Evolutionary conservation across 2,113 vertebrate species (phyloP).

Genomic region (Sander lucioperca): DNA sequence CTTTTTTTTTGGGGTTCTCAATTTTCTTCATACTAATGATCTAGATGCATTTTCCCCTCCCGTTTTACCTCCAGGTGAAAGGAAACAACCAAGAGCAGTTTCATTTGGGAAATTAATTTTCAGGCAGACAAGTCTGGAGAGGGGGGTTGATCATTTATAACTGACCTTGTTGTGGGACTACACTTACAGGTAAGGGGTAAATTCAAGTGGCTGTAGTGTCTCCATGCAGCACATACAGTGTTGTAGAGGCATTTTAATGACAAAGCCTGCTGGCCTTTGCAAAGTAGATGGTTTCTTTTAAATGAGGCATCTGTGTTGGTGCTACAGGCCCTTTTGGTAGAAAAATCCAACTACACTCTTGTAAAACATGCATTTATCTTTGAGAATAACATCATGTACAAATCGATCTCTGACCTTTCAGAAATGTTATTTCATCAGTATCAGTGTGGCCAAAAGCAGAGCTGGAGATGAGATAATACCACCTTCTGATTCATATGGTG

Average conservation of each 20-base stretch:
- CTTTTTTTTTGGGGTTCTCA: background rate
- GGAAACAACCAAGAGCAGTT: conserved; percentile 41
- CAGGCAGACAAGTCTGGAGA: conserved; percentile 4
- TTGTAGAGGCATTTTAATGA: conserved; percentile 24
- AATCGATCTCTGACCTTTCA: conserved; percentile 52
- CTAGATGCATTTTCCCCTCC: conserved; percentile 8
- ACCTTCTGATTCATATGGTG: conserved; percentile 32
- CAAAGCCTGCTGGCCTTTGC: conserved; percentile 21
- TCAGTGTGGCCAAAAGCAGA: conserved; percentile 21
- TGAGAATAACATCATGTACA: conserved; percentile 34
- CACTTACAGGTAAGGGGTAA: conserved; percentile 21
- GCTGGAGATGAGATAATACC: conserved; percentile 31
- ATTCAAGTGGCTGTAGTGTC: conserved; percentile 23
- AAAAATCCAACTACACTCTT: conserved; percentile 18
- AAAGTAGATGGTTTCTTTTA: conserved; percentile 4
- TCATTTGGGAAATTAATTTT: conserved; percentile 52
- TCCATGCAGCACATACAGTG: background rate
- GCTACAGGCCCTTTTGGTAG: background rate
- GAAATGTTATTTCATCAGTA: conserved; percentile 11
- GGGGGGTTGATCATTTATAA: conserved; percentile 10
- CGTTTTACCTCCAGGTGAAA: conserved; percentile 36
- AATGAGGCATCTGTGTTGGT: conserved; percentile 5
- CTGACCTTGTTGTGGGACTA: conserved; percentile 52
- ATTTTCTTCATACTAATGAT: conserved; percentile 41
- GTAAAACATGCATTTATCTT: conserved; percentile 52